Evolutionary conservation across 2,797 vertebrate genomes (phyloP).

Genomic region (Darevskia mixta): DNA sequence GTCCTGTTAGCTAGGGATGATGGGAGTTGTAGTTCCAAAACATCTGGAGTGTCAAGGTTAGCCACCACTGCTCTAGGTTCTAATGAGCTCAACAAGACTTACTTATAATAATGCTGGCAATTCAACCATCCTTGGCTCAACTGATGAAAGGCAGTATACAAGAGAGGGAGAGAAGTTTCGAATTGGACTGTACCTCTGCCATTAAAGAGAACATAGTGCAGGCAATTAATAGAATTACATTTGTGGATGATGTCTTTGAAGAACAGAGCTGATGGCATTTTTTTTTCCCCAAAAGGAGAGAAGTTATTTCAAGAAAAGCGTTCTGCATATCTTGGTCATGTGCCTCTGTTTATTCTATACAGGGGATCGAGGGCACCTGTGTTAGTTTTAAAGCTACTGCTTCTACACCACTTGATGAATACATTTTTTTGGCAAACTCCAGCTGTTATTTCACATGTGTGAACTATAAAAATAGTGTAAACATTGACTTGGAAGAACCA

Average conservation of each 20-base stretch:
- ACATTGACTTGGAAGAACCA: slow-evolving; percentile 68
- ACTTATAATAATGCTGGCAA: background rate
- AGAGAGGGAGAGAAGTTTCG: background rate
- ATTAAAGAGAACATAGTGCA: slow-evolving; percentile 39
- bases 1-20: too few relatives aligned
- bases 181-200: slow-evolving; percentile 12
- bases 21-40: too few relatives aligned
- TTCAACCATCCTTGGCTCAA: background rate
- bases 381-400: slow-evolving; percentile 77
- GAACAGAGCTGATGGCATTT: slow-evolving; percentile 47
- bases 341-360: slow-evolving; percentile 72
- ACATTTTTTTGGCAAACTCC: slow-evolving; percentile 68
- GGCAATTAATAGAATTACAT: slow-evolving; percentile 34
- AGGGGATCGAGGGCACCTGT: slow-evolving; percentile 74
- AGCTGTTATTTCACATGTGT: slow-evolving; percentile 80
- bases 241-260: slow-evolving; percentile 47
- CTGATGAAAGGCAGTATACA: background rate
- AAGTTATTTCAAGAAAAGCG: slow-evolving; percentile 58
- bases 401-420: slow-evolving; percentile 65
- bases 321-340: slow-evolving; percentile 64
- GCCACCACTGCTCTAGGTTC: background rate
- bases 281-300: slow-evolving; percentile 33
- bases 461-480: slow-evolving; percentile 71
- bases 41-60: too few relatives aligned
- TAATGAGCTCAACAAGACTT: background rate